phyloP scores from a whole-genome alignment of 2,797 vertebrate genomes.

The Toxotes lorentzi region DNA sequence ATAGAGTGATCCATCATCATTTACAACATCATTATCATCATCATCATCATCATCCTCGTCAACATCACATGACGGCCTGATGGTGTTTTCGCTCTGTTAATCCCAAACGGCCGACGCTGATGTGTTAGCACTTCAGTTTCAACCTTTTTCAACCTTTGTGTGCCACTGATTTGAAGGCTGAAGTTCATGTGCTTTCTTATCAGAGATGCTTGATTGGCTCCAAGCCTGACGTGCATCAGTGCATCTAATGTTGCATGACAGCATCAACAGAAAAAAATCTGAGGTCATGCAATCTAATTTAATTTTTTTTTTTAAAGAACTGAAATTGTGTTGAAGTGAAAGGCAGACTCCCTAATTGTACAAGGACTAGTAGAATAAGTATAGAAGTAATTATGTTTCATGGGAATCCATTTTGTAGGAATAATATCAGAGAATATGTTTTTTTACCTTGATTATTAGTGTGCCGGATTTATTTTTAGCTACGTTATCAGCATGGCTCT shows the following conservation, averaged over 20 bases:
- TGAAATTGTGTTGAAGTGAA: neutral
- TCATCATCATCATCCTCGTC: slow-evolving; percentile 69
- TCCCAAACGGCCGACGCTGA: slow-evolving; percentile 36
- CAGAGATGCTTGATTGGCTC: slow-evolving; percentile 23
- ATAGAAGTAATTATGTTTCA: slow-evolving; percentile 1
- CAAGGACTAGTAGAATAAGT: neutral
- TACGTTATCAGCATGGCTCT: neutral
- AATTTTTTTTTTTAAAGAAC: neutral
- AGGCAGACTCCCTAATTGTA: neutral
- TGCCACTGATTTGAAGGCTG: slow-evolving; percentile 28
- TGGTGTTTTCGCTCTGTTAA: slow-evolving; percentile 56
- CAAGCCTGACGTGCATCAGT: slow-evolving; percentile 7
- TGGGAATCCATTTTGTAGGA: neutral
- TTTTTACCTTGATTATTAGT: slow-evolving; percentile 15
- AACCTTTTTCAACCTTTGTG: slow-evolving; percentile 3
- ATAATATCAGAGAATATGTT: neutral
- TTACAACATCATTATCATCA: slow-evolving; percentile 49
- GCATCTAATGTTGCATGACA: neutral
- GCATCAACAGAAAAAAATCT: neutral
- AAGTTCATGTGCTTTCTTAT: slow-evolving; percentile 33
- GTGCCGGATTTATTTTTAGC: slow-evolving; percentile 24
- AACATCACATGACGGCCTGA: slow-evolving; percentile 77
- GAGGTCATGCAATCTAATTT: slow-evolving; percentile 6
- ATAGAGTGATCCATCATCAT: slow-evolving; percentile 80
- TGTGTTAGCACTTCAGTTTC: slow-evolving; percentile 19